A percentile compares a stretch with the other conserved stretches of the same genome.
Conservation (phyloP, 2,113 vertebrate species). For the Axis porcinus region DNA sequence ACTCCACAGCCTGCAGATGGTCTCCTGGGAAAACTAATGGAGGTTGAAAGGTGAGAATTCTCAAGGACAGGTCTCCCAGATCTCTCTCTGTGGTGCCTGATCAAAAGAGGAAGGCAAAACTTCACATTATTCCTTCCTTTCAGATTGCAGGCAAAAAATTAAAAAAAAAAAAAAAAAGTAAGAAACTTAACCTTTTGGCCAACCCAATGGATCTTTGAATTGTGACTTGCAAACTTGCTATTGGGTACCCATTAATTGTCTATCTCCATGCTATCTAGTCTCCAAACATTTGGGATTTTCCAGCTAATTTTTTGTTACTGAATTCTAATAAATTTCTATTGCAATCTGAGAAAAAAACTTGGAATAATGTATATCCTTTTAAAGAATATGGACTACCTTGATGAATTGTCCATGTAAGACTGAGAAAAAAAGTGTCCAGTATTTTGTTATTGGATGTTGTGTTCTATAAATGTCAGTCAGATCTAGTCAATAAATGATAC, state of each 20-base stretch:
- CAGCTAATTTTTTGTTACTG: not conserved
- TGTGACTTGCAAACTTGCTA: not conserved
- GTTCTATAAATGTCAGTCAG: constrained; percentile 7
- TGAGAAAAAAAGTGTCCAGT: not conserved
- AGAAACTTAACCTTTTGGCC: not conserved
- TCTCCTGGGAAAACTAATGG: not conserved
- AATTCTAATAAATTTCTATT: constrained; percentile 9
- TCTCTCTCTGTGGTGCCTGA: not conserved
- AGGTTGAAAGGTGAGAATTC: not conserved
- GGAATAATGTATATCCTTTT: not conserved
- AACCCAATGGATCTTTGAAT: not conserved
- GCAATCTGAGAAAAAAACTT: not conserved
- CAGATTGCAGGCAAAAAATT: not conserved
- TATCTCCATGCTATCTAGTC: not conserved
- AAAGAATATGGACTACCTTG: not conserved
- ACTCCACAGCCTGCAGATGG: not conserved
- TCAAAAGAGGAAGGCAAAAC: not conserved
- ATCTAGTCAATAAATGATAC: not conserved
- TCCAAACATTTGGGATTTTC: not conserved
- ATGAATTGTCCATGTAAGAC: not conserved
- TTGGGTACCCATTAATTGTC: not conserved
- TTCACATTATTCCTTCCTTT: not conserved
- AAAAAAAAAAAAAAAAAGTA: not conserved
- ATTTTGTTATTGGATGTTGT: not conserved
- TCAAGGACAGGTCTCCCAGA: not conserved